Base-by-base conservation (phyloP, 2,113 vertebrate genomes). In the Synchiropus splendidus region DNA sequence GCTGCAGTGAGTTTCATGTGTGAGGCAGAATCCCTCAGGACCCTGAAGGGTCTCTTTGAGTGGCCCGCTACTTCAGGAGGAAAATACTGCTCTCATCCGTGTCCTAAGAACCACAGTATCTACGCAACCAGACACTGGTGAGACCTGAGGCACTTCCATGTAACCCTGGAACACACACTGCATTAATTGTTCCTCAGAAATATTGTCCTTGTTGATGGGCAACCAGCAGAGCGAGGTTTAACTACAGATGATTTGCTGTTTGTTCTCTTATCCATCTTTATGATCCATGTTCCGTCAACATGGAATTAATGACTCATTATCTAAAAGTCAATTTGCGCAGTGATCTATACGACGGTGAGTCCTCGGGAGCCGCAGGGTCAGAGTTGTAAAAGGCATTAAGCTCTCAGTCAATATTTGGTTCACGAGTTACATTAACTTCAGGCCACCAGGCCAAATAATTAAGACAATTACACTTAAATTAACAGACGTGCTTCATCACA, bases 71-170 rank as follows among this genome's bases (percentile, higher is more conserved):
- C 74, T 10, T 43, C 40, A 14, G 86, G 87, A 42, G 74, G 73
- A 1, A 47, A 48, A 38, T 70, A 14, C 10, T 73, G 54, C 0
- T 48, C 31, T 10, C 43, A 21, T 33, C 48, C 39, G 6, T 97
- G 90, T 48, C 62, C 58, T 9, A 85, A 79, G 70, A 85, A 89
- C 54, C 48, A 63, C 12, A 18, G 32, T 2, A 35, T 32, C 12
- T 21, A 15, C 1, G 86, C 87, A 50, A 67, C 36, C 2, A 80
- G 92, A 65, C 51, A 70, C 12, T 95, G 90, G 91, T 93, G 77
- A 83, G 72, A 12, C 9, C 11, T 44, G 6, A 2, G 1, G n/a
- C n/a, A n/a, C n/a, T n/a, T n/a, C n/a, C n/a, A n/a, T n/a, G n/a
- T n/a, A n/a, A 38, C 18, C 21, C 21, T 27, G 21, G 21, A 27